Evolutionary conservation across 1,140 invertebrate genomes (phyloP), one percentile per base, ranked within the genome.

Genomic region (Capitella teleta): DNA sequence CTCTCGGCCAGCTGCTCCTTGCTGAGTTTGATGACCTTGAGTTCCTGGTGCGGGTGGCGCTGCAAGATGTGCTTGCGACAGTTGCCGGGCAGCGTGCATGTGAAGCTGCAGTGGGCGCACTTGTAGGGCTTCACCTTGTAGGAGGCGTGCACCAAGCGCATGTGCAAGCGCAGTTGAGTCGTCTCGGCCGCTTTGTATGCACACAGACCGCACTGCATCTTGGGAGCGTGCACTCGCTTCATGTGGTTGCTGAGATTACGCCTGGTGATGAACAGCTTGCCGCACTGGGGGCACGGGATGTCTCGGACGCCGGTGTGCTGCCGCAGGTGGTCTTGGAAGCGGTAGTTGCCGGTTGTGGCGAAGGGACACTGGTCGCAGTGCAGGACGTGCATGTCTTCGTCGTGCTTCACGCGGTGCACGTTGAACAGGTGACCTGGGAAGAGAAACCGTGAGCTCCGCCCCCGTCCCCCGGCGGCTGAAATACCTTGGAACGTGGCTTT

Each of bases 191-290:
- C n/a, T 21, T n/a, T 5, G 16, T 18, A 40, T 16, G 38, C 8
- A 16, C 38, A 40, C 5, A 40, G 38, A 5, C 5, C 5, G 38
- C 38, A 40, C 16, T 16, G 23, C 5, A 6, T 5, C 8, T 16
- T 40, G 8, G 38, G 38, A 10, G 16, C 23, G 38, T 40, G 38
- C 8, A 40, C 38, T 21, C 23, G 16, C 8, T 18, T 21, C 34
- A 32, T 38, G 34, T 49, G 47, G n/a, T 37, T 37, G 23, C 40
- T 38, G 18, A 49, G 47, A 16, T 49, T 49, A n/a, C 40, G 25
- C 19, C 40, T 49, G 4, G 47, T 49, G 14, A 30, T 16, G 21
- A 49, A 49, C 30, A 49, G 25, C 28, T 49, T 49, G 18, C 34
- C 30, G 47, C 47, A 49, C 10, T 40, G 8, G 1, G 30, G 30